Conservation (phyloP, 2,113 vertebrate genomes). For the Redunca redunca region DNA sequence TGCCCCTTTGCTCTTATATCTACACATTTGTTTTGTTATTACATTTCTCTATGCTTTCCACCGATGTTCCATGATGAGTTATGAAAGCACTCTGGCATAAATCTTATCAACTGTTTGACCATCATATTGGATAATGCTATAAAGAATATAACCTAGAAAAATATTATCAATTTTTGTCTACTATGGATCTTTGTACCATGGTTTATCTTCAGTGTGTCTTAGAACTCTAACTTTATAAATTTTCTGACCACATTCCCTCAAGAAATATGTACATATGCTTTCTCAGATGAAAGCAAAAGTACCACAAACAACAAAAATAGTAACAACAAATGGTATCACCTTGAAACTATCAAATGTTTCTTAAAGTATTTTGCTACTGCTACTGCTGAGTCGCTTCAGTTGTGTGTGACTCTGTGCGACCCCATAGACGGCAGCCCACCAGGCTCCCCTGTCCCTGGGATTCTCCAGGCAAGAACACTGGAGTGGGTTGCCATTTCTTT, state of each 20-base stretch:
- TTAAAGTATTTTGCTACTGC: background rate
- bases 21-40: background rate
- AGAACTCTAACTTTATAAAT: background rate
- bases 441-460: too few relatives aligned
- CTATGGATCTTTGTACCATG: background rate
- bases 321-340: background rate
- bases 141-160: background rate
- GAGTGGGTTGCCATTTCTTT: too few relatives aligned
- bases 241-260: background rate
- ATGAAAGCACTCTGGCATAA: background rate
- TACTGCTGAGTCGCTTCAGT: too few relatives aligned
- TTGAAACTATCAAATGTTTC: background rate
- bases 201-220: background rate
- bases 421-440: too few relatives aligned
- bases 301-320: background rate
- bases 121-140: background rate
- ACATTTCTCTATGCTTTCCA: background rate
- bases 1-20: background rate
- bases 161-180: slow-evolving; percentile 12
- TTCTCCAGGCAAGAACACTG: too few relatives aligned
- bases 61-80: background rate
- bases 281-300: background rate
- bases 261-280: background rate
- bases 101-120: background rate
- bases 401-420: too few relatives aligned